Evolutionary conservation across 2,797 vertebrate species (phyloP), one percentile per base, ranked within the genome.

Genomic region (Gymnodraco acuticeps): DNA sequence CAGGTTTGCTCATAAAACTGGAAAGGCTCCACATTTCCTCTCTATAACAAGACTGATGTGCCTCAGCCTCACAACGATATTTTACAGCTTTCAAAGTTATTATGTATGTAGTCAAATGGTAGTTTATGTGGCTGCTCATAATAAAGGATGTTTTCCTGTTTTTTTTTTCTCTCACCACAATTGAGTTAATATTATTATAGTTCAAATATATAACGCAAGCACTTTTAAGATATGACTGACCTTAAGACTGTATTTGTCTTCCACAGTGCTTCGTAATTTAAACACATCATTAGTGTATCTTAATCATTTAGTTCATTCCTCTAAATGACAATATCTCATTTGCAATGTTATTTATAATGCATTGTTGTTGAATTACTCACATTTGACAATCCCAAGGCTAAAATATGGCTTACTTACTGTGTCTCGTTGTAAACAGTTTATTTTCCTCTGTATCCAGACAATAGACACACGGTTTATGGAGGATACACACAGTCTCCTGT

Each of bases 1-100:
- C 53, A 66, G 42, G 65, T 73, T 81, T 59, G 56, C 65, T 76
- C 62, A 68, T 77, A 56, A 80, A 71, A 69, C 53, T 70, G 20
- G 46, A 42, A 59, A 58, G 45, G 42, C 66, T 74, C 13, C 2
- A 16, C 45, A 64, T 62, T 31, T 72, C 63, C 45, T 50, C 11
- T n/a, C 27, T 54, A 56, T 43, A n/a, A 60, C 48, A 54, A 23
- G 43, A 16, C 42, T 48, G 33, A 12, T 27, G 45, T 51, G 46
- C 56, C 47, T 46, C 15, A 41, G 42, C 13, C 42, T 41, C 31
- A 45, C 43, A 56, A 12, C n/a, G 1, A 23, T 11, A 53, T 64
- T 42, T 62, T 19, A 62, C 52, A 46, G n/a, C 23, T 67, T 55
- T 62, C 7, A n/a, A 80, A 73, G 59, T 20, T 58, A 62, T 59